phyloP scores from a whole-genome alignment of 2,888 invertebrate species.

The Ophion ventricosus region DNA sequence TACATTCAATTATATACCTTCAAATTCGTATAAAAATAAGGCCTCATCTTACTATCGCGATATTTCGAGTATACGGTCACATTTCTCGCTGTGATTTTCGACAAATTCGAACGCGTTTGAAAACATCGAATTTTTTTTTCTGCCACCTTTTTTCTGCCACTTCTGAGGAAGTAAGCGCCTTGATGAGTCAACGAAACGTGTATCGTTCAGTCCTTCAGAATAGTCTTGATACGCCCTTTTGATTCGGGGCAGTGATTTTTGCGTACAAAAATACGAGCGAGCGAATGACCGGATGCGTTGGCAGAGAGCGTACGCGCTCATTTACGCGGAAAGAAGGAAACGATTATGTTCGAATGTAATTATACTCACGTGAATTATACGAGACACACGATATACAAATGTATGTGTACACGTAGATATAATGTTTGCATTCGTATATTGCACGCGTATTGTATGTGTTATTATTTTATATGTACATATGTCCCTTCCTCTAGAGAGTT shows the following conservation, averaged over 20 bases:
- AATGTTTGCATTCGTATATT: conserved; percentile 24
- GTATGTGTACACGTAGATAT: background rate
- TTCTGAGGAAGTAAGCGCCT: background rate
- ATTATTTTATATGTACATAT: background rate
- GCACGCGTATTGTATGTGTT: background rate
- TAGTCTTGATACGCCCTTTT: background rate
- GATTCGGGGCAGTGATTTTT: background rate
- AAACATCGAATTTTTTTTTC: background rate
- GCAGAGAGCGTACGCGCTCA: conserved; percentile 57
- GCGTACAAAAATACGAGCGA: conserved; percentile 19
- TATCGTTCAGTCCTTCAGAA: background rate
- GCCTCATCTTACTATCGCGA: too few species aligned
- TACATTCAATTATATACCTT: too few species aligned
- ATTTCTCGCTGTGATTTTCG: too few species aligned
- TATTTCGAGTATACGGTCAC: too few species aligned
- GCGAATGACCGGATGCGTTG: conserved; percentile 59
- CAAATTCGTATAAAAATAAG: too few species aligned
- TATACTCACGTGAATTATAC: conserved; percentile 54
- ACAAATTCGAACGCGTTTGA: too few species aligned
- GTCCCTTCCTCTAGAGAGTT: background rate
- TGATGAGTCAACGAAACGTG: background rate
- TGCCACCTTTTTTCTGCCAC: background rate
- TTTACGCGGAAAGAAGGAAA: conserved; percentile 66
- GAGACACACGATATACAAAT: conserved; percentile 30
- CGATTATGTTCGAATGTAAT: conserved; percentile 62